Percentiles rank a stretch among this genome's conserved stretches.
phyloP scores from a whole-genome alignment of 2,113 vertebrate species.

The Strigops habroptila region DNA sequence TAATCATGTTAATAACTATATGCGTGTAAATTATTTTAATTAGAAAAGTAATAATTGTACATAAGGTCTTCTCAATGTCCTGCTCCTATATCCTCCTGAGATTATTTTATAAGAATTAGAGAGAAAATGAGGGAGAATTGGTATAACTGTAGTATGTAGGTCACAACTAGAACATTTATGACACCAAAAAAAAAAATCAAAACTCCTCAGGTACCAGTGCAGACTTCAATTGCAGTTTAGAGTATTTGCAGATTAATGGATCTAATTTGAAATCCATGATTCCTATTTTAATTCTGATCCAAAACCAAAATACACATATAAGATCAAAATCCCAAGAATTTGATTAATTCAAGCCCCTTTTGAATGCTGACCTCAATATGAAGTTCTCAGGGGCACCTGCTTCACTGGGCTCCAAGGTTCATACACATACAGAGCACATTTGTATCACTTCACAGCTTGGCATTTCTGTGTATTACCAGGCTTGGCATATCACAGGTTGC shows the following conservation, averaged over 20 bases:
- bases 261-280: neutral
- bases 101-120: neutral
- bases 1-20: neutral
- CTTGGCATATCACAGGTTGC: neutral
- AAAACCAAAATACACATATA: neutral
- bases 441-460: neutral
- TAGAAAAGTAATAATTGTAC: neutral
- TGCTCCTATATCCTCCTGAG: neutral
- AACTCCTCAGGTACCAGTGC: neutral
- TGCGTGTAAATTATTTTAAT: neutral
- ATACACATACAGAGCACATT: no score
- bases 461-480: neutral
- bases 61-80: neutral
- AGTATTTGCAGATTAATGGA: neutral
- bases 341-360: neutral
- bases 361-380: neutral
- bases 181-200: neutral
- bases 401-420: neutral
- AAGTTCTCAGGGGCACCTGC: neutral
- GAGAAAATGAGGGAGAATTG: neutral
- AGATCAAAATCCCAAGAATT: neutral
- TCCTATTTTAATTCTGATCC: neutral
- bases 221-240: neutral
- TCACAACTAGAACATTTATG: neutral
- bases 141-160: neutral